Percentiles rank a stretch among this genome's conserved stretches.
phyloP scores from a whole-genome alignment of 2,113 vertebrate genomes.

The Naja naja region DNA sequence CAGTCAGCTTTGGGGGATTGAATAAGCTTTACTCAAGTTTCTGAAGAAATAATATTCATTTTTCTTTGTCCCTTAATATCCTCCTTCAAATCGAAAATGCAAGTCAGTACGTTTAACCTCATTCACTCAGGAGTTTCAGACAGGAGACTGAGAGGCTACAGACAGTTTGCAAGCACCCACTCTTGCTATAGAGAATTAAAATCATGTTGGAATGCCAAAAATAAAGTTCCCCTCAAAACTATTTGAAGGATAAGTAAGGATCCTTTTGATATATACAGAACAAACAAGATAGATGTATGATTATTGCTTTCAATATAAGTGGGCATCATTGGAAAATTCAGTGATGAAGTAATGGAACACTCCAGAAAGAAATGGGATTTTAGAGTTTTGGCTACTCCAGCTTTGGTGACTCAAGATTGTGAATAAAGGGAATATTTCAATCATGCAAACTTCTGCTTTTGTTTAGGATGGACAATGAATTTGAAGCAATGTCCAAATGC shows the following conservation, averaged over 20 bases:
- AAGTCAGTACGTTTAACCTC: neutral
- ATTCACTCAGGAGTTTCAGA: neutral
- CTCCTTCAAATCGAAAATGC: neutral
- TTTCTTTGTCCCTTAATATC: neutral
- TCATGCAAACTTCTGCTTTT: slow-evolving; percentile 44
- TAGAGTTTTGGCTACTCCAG: neutral
- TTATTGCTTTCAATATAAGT: neutral
- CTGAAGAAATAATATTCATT: neutral
- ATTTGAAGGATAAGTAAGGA: neutral
- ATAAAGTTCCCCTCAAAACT: neutral
- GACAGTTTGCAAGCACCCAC: neutral
- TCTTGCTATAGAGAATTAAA: neutral
- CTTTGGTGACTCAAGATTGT: slow-evolving; percentile 14
- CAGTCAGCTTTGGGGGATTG: neutral
- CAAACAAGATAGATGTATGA: neutral
- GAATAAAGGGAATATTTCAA: slow-evolving; percentile 36
- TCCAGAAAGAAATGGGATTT: slow-evolving; percentile 28
- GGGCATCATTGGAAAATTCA: slow-evolving; percentile 35
- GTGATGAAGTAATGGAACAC: slow-evolving; percentile 26
- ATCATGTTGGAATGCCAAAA: neutral
- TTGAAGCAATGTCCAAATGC: slow-evolving; percentile 23
- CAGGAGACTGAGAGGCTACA: neutral
- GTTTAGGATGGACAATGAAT: slow-evolving; percentile 43
- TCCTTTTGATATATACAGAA: neutral
- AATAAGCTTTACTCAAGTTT: neutral